A percentile compares a stretch with the other conserved stretches of the same genome.
Evolutionary conservation across 2,113 vertebrate genomes (phyloP).

Genomic region (Malurus alboscapulatus): DNA sequence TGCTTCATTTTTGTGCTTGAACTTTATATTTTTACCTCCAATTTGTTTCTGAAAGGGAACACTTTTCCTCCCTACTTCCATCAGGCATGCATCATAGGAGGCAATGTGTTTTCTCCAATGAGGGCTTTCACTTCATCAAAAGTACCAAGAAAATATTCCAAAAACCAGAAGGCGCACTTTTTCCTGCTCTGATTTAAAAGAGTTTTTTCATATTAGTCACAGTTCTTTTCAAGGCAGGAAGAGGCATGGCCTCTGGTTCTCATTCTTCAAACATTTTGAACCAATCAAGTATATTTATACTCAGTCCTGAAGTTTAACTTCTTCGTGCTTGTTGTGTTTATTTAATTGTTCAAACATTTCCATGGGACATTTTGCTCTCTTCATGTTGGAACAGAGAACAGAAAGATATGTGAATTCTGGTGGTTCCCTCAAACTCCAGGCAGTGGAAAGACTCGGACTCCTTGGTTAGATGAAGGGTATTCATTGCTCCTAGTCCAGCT

Average conservation of each 20-base stretch:
- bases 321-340: neutral
- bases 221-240: neutral
- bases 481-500: neutral
- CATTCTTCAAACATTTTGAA: neutral
- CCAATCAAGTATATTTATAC: neutral
- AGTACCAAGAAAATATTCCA: neutral
- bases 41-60: neutral
- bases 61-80: neutral
- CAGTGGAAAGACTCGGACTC: neutral
- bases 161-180: neutral
- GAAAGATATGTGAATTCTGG: neutral
- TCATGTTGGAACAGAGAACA: neutral
- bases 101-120: neutral
- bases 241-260: accelerated
- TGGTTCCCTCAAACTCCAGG: neutral
- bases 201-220: constrained; percentile 9
- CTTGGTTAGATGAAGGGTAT: neutral
- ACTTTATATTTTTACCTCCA: neutral
- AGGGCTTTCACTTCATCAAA: neutral
- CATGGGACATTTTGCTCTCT: neutral
- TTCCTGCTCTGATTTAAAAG: neutral
- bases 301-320: neutral
- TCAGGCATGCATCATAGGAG: neutral
- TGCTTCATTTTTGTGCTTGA: neutral
- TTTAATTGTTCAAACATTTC: neutral